Percentiles rank a stretch among this genome's conserved stretches.
Evolutionary conservation across 2,113 vertebrate genomes (phyloP).

Genomic region (Eubucco bourcierii): DNA sequence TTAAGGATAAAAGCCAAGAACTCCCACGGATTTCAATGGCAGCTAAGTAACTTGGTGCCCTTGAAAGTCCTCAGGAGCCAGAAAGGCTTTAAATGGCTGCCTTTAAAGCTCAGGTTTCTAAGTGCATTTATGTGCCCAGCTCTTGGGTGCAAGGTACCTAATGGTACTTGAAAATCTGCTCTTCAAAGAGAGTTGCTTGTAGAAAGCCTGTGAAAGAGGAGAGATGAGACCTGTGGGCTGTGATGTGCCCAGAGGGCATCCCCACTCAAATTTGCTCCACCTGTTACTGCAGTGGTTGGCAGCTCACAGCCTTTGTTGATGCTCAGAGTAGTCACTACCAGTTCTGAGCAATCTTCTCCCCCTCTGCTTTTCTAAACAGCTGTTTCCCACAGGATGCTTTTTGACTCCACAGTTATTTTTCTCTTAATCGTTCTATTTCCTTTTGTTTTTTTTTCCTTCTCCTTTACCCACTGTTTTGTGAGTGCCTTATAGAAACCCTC

Average conservation of each 20-base stretch:
- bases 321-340: background rate
- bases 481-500: background rate
- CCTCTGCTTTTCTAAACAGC: background rate
- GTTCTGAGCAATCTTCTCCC: background rate
- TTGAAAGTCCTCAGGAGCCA: background rate
- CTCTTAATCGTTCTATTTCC: background rate
- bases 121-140: background rate
- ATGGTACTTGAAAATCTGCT: background rate
- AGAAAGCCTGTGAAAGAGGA: background rate
- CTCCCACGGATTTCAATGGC: background rate
- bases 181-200: background rate
- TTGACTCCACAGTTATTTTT: background rate
- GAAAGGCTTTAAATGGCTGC: background rate
- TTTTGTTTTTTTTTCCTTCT: too few relatives aligned
- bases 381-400: background rate
- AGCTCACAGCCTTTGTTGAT: background rate
- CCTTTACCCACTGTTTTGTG: background rate
- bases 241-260: background rate
- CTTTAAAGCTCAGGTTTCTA: background rate
- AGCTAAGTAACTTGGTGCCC: background rate
- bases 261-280: background rate
- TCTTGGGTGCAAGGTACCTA: background rate
- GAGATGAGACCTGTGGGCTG: background rate
- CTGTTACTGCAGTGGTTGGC: background rate
- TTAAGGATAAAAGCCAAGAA: constrained; percentile 5